A percentile compares a stretch with the other conserved stretches of the same genome.
Evolutionary conservation across 2,113 vertebrate genomes (phyloP).

Genomic region (Todiramphus chloris): DNA sequence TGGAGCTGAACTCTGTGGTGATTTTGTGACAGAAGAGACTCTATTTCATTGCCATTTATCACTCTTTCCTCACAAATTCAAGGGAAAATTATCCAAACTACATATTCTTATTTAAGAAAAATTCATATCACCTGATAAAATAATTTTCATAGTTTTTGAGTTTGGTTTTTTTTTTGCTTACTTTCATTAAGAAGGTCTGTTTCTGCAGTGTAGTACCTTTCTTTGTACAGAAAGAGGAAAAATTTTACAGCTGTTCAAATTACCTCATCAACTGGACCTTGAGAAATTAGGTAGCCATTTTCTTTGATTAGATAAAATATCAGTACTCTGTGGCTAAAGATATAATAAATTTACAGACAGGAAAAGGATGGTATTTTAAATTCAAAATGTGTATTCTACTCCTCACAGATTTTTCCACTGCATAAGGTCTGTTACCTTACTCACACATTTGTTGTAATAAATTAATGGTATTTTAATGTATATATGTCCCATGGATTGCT

Average conservation of each 20-base stretch:
- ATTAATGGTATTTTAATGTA: neutral
- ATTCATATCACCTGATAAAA: neutral
- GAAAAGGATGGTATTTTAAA: neutral
- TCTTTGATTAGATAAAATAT: slow-evolving; percentile 50
- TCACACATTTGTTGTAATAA: neutral
- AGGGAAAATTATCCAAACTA: neutral
- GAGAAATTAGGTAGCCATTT: slow-evolving; percentile 27
- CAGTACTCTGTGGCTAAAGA: neutral
- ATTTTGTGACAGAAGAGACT: neutral
- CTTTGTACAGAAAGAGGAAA: neutral
- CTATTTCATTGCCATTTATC: neutral
- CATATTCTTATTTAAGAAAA: neutral
- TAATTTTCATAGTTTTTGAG: neutral
- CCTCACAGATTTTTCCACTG: neutral
- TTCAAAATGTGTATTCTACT: neutral
- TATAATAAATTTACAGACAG: neutral
- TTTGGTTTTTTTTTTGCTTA: neutral
- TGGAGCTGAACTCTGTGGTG: neutral
- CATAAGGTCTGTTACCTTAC: neutral
- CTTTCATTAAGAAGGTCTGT: neutral
- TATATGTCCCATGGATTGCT: neutral
- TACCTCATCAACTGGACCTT: slow-evolving; percentile 1
- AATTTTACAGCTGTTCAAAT: slow-evolving; percentile 45
- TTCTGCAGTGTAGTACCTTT: neutral
- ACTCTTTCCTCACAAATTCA: neutral